These are phyloP conservation scores for Rutilus rutilus DNA, from an alignment of 2,113 vertebrate genomes.

Conservation along the genomic window DNA sequence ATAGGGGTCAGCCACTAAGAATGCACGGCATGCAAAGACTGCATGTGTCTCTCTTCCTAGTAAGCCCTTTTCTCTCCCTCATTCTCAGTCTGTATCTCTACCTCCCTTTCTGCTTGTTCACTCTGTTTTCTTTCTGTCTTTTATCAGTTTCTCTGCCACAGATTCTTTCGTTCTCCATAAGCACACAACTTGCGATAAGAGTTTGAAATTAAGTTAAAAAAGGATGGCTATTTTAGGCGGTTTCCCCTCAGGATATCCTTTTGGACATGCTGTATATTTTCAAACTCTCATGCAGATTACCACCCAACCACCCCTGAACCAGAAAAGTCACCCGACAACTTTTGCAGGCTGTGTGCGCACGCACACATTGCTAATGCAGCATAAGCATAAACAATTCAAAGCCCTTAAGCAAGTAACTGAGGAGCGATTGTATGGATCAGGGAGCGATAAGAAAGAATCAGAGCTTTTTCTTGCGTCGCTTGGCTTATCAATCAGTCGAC, in stretches of 20 bases:
- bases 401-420: neutral
- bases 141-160: conserved; percentile 42
- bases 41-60: conserved; percentile 58
- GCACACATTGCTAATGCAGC: neutral
- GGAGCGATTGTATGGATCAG: neutral
- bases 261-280: conserved; percentile 62
- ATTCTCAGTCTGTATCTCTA: conserved; percentile 45
- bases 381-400: conserved; percentile 13
- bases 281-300: conserved; percentile 33
- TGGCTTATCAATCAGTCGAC: conserved; percentile 36
- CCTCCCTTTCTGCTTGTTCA: conserved; percentile 25
- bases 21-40: conserved; percentile 71
- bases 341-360: neutral
- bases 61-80: conserved; percentile 43
- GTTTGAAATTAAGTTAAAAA: conserved; percentile 45
- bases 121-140: neutral
- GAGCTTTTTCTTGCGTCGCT: neutral
- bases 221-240: conserved; percentile 65
- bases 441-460: neutral
- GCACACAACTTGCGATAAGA: neutral
- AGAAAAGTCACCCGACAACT: conserved; percentile 31
- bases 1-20: conserved; percentile 76
- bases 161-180: conserved; percentile 7
- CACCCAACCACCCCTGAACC: neutral
- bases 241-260: conserved; percentile 73